Evolutionary conservation across 1,140 invertebrate species (phyloP), one percentile per base, ranked within the genome.

Genomic region (Proctacanthus coquilletti): DNA sequence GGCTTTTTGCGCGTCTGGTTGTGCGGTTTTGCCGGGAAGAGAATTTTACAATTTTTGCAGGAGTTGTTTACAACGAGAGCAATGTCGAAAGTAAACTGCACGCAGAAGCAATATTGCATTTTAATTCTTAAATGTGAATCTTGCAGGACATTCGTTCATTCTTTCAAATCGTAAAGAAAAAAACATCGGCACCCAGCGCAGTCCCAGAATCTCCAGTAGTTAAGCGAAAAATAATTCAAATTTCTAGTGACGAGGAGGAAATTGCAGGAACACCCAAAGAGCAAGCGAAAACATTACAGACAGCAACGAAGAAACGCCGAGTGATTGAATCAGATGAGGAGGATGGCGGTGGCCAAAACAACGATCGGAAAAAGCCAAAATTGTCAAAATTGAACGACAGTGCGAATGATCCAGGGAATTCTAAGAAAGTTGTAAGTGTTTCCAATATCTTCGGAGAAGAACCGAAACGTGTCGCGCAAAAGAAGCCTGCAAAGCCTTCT

Each of bases 71-170:
- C n/a, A n/a, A n/a, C n/a, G n/a, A n/a, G n/a, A n/a, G n/a, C n/a
- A n/a, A n/a, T n/a, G n/a, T n/a, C n/a, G n/a, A n/a, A n/a, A n/a
- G n/a, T n/a, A n/a, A n/a, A n/a, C n/a, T n/a, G n/a, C n/a, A n/a
- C n/a, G n/a, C n/a, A n/a, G n/a, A n/a, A n/a, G n/a, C n/a, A n/a
- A n/a, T n/a, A n/a, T n/a, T n/a, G n/a, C n/a, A n/a, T n/a, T n/a
- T n/a, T n/a, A n/a, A n/a, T n/a, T n/a, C n/a, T n/a, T n/a, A n/a
- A n/a, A n/a, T n/a, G n/a, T n/a, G n/a, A n/a, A n/a, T n/a, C 10
- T 23, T 34, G 32, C 41, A 70, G 66, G 65, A 68, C 53, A 68
- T 68, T 40, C 55, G 65, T 41, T 64, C 62, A 38, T 68, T 59
- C 43, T 66, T 69, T 43, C 41, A 39, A 3, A 18, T 40, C 31